phyloP scores from a whole-genome alignment of 2,113 vertebrate genomes.

The Forbesichthys agassizii region DNA sequence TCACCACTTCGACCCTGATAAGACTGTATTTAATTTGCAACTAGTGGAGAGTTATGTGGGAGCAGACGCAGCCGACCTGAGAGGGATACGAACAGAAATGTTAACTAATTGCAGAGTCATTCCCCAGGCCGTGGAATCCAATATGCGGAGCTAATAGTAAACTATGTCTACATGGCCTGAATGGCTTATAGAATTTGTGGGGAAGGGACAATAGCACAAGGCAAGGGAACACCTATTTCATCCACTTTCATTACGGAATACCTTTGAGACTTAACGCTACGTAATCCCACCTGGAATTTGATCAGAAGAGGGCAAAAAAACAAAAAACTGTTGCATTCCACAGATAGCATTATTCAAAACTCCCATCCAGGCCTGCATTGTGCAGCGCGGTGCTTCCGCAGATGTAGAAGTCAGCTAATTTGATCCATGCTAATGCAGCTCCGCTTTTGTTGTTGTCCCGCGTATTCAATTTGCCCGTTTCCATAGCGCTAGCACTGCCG shows the following conservation, averaged over 20 bases:
- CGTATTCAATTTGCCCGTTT: constrained; percentile 36
- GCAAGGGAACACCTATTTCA: constrained; percentile 58
- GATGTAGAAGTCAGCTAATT: constrained; percentile 57
- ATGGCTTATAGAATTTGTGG: constrained; percentile 60
- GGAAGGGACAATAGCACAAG: constrained; percentile 42
- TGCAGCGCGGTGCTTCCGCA: constrained; percentile 35
- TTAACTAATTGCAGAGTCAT: constrained; percentile 70
- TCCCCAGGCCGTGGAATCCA: constrained; percentile 66
- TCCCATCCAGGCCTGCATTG: constrained; percentile 21
- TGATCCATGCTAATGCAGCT: constrained; percentile 60
- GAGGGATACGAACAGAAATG: constrained; percentile 57
- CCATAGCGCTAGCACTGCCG: constrained; percentile 25
- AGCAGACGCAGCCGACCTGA: constrained; percentile 53
- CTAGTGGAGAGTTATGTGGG: constrained; percentile 32
- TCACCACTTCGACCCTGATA: constrained; percentile 35
- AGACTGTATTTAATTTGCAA: constrained; percentile 49
- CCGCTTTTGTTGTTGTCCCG: constrained; percentile 36
- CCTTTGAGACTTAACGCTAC: constrained; percentile 53
- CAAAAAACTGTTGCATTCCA: constrained; percentile 33
- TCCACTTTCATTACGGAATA: constrained; percentile 64
- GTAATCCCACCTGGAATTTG: constrained; percentile 56
- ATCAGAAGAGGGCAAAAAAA: constrained; percentile 29
- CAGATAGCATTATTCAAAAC: constrained; percentile 36
- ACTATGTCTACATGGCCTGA: constrained; percentile 53
- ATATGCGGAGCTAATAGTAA: constrained; percentile 64